phyloP scores from a whole-genome alignment of 2,797 vertebrate genomes.

The Merluccius polli region DNA sequence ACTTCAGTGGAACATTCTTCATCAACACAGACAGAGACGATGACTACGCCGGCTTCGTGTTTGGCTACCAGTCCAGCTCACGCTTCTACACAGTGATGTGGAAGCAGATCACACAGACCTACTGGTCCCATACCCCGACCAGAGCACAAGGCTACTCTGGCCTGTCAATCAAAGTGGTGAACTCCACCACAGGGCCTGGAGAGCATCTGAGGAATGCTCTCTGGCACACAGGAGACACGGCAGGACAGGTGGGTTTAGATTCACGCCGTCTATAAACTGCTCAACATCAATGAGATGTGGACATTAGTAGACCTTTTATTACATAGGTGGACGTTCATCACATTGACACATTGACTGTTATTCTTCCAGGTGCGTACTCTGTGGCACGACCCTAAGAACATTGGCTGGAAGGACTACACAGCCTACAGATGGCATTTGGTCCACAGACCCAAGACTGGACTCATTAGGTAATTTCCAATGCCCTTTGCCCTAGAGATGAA shows the following conservation, averaged over 20 bases:
- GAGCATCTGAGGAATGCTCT: conserved; percentile 97
- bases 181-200: conserved; percentile 96
- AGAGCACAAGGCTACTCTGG: conserved; percentile 97
- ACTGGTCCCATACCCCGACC: conserved; percentile 92
- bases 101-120: conserved; percentile 98
- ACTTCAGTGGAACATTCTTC: conserved; percentile 99
- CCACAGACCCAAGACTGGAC: conserved; percentile 96
- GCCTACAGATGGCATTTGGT: conserved; percentile 97
- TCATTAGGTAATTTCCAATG: conserved; percentile 82
- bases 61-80: conserved; percentile 97
- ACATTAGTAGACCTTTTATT: not conserved
- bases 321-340: conserved; percentile 16
- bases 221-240: conserved; percentile 97
- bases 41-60: conserved; percentile 97
- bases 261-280: not conserved
- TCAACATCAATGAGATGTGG: not conserved
- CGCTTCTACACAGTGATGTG: conserved; percentile 99
- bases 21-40: conserved; percentile 98
- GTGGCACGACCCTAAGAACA: conserved; percentile 97
- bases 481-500: not conserved
- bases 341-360: conserved; percentile 9
- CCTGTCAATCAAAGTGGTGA: conserved; percentile 96
- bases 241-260: conserved; percentile 80
- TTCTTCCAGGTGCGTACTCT: conserved; percentile 85
- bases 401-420: conserved; percentile 98